Evolutionary conservation across 2,888 invertebrate genomes (phyloP).

Genomic region (Tholera decimalis): DNA sequence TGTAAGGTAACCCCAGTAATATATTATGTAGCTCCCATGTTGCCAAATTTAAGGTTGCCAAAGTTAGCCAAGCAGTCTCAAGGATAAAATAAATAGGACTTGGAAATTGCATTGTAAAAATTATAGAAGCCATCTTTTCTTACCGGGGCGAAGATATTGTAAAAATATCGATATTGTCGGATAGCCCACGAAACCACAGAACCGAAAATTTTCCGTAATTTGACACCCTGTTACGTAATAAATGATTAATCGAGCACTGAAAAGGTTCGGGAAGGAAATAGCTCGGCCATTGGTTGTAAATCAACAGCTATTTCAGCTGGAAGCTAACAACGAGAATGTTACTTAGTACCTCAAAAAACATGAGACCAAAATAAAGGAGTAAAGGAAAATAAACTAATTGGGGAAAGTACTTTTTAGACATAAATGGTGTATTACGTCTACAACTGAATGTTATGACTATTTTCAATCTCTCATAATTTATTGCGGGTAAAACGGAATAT

Average conservation of each 20-base stretch:
- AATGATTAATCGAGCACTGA: constrained; percentile 63
- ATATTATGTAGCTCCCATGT: constrained; percentile 34
- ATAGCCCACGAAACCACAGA: constrained; percentile 36
- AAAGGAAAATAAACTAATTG: constrained; percentile 11
- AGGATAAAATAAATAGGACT: constrained; percentile 1
- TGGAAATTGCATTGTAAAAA: constrained; percentile 1
- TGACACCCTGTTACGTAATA: constrained; percentile 52
- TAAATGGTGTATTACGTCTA: neutral
- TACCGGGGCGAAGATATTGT: neutral
- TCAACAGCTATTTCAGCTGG: constrained; percentile 60
- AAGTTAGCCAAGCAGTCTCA: constrained; percentile 4
- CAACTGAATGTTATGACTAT: constrained; percentile 25
- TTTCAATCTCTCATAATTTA: constrained; percentile 21
- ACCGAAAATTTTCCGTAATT: constrained; percentile 53
- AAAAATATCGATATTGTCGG: constrained; percentile 25
- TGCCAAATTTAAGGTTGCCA: constrained; percentile 25
- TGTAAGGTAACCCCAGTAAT: constrained; percentile 54
- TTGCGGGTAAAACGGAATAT: neutral
- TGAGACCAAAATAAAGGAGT: constrained; percentile 30
- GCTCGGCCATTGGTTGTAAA: constrained; percentile 59
- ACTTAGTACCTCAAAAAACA: constrained; percentile 42
- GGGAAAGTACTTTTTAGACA: constrained; percentile 3
- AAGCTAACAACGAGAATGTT: constrained; percentile 40
- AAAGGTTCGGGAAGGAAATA: constrained; percentile 65
- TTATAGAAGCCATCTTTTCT: constrained; percentile 24